These are phyloP conservation scores for Lepidurus apus DNA, from an alignment of 1,140 invertebrate species.

Conservation along the genomic window DNA sequence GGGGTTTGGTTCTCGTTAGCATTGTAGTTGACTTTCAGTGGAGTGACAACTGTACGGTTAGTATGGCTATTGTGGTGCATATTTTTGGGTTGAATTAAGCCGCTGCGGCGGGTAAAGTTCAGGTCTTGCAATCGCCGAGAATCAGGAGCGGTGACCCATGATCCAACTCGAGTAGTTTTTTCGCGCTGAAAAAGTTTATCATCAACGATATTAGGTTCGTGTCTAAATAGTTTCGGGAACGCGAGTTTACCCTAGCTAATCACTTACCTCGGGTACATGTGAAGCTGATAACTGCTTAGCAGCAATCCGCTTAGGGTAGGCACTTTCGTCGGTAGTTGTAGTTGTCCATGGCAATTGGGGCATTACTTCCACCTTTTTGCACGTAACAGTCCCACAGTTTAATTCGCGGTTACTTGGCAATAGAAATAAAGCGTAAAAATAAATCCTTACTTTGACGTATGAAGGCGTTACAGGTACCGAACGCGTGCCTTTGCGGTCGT, in stretches of 20 bases:
- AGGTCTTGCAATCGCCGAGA: not conserved
- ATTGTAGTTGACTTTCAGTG: not conserved
- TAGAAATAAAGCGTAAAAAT: too few relatives aligned
- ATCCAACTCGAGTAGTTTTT: not conserved
- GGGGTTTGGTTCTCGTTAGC: not conserved
- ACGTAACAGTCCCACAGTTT: not conserved
- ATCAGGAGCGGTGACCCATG: not conserved
- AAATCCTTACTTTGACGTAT: not conserved
- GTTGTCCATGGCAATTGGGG: not conserved
- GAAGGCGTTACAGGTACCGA: not conserved
- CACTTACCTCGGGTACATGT: not conserved
- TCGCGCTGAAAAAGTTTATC: not conserved
- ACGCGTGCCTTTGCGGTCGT: not conserved
- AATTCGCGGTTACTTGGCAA: not conserved
- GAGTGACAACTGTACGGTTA: not conserved
- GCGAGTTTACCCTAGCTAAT: not conserved
- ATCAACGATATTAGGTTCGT: not conserved
- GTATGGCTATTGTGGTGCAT: not conserved
- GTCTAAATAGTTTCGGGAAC: not conserved
- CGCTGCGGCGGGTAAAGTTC: not conserved
- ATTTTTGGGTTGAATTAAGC: not conserved
- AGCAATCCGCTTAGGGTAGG: not conserved
- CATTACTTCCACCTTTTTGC: not conserved
- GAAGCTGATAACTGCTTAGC: conserved; percentile 1
- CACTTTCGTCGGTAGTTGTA: not conserved